Evolutionary conservation across 2,888 invertebrate genomes (phyloP), one percentile per base, ranked within the genome.

Genomic region (Campoplex capitator): DNA sequence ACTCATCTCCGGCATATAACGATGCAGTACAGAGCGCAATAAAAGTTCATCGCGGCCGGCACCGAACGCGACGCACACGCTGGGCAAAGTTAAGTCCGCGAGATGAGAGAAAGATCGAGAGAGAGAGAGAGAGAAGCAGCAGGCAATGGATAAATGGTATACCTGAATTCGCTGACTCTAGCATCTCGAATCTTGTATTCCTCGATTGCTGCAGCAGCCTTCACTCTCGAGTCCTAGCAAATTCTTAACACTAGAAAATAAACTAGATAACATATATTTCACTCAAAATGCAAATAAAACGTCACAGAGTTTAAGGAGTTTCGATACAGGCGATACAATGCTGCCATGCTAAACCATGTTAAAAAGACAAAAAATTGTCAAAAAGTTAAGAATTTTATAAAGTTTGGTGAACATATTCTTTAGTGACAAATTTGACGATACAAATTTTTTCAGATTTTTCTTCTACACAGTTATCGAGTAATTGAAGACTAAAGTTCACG

Each of bases 41-140:
- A 91, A 91, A 91, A 91, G 88, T 90, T 86, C 89, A 89, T 88
- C 88, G 89, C 88, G 89, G 89, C 54, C 71, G 62, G 83, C 86
- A 88, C 79, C 81, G 80, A 83, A 85, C 73, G 75, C 84, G 68
- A 75, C 76, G 75, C 58, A 42, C 82, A 56, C 54, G 74, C 73
- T 58, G 68, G 32, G 76, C 75, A 76, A 71, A 74, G 68, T 79
- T 62, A 71, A 79, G 75, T 79, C 85, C 70, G 65, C 82, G 62
- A 71, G 51, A 77, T 58, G 42, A 58, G 35, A 71, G 56, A 80
- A 35, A 75, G 62, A 73, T 42, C 54, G 58, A 79, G 58, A 79
- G 58, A 58, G 45, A 68, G 23, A 23, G 58, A 79, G 58, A 79
- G 58, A 58, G 45, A 68, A 23, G 23, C 23, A 38, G 38, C 38